Base-by-base conservation (phyloP, 2,113 vertebrate genomes). In the Rhinopomastus cyanomelas region DNA sequence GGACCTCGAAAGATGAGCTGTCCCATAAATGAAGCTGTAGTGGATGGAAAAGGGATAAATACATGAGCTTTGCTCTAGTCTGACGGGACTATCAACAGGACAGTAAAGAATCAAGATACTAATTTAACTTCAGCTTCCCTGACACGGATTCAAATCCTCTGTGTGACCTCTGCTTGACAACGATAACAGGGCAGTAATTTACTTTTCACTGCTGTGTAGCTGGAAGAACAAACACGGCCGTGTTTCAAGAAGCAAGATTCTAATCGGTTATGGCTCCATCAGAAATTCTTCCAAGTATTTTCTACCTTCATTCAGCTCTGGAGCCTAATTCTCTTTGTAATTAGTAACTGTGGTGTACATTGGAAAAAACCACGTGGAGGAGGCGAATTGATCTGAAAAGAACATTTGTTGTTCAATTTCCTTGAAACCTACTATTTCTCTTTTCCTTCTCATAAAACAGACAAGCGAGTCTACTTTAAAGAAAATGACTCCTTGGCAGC, bases 401-500 rank as follows among this genome's bases (percentile, higher is more conserved):
- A 55, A 71, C 42, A 61, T 57, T 67, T 55, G 85, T 91, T 42
- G 44, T 65, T 94, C 80, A 82, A 68, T 46, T 72, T 92, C 75
- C 79, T 93, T 92, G 81, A 87, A 95, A 92, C 32, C 62, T 86
- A 65, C 60, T 88, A 84, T 89, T 96, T 95, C 71, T 66, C 26
- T 76, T 94, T 93, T 79, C 37, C 51, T 85, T 87, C 69, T 55
- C 46, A 53, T 66, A 79, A 92, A 82, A 90, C 30, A 53, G 90
- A 91, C 85, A 72, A 74, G 55, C 0, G 15, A 75, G 49, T 79
- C 67, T 71, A 75, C 61, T 94, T 87, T 79, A 60, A 80, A 87
- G 60, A 66, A 93, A 96, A 90, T 91, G 80, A 78, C 76, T 83
- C 81, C 61, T 93, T 95, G 80, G 85, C 77, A 95, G 60, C 92